phyloP scores from a whole-genome alignment of 2,888 invertebrate genomes.

The Nysson spinosus region DNA sequence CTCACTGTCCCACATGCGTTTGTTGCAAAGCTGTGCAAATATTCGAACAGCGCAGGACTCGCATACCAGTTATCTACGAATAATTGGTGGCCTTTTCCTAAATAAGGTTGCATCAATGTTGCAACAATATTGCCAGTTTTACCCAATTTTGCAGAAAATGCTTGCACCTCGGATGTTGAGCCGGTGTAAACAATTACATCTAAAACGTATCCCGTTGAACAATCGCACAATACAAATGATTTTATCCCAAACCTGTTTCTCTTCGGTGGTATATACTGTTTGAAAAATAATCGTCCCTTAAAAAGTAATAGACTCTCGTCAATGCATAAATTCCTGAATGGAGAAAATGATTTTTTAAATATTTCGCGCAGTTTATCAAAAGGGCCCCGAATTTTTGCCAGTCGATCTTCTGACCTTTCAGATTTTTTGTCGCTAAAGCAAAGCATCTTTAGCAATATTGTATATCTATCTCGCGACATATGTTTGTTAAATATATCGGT shows the following conservation, averaged over 20 bases:
- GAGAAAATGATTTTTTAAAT: conserved; percentile 20
- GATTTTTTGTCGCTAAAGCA: conserved; percentile 23
- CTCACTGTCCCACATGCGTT: conserved; percentile 18
- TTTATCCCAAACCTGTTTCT: conserved; percentile 23
- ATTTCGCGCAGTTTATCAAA: conserved; percentile 11
- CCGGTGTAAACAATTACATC: conserved; percentile 5
- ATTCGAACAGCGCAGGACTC: conserved; percentile 13
- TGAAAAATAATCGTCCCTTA: conserved; percentile 13
- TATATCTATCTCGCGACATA: conserved; percentile 28
- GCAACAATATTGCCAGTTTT: conserved; percentile 26
- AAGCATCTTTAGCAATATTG: conserved; percentile 28
- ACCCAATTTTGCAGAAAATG: conserved; percentile 7
- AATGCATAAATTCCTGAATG: conserved; percentile 25
- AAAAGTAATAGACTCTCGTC: conserved; percentile 13
- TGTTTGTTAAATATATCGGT: conserved; percentile 27
- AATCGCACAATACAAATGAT: conserved; percentile 21
- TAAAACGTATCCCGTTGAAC: conserved; percentile 11
- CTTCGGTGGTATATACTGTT: conserved; percentile 19
- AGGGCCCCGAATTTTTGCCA: conserved; percentile 17
- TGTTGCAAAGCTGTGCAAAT: conserved; percentile 15
- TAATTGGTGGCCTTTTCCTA: conserved; percentile 14
- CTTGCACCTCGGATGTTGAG: conserved; percentile 2
- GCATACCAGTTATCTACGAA: conserved; percentile 25
- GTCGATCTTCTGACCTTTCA: conserved; percentile 15
- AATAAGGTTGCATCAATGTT: conserved; percentile 10